phyloP scores from a whole-genome alignment of 1,140 invertebrate genomes.

The Megathymus violae region DNA sequence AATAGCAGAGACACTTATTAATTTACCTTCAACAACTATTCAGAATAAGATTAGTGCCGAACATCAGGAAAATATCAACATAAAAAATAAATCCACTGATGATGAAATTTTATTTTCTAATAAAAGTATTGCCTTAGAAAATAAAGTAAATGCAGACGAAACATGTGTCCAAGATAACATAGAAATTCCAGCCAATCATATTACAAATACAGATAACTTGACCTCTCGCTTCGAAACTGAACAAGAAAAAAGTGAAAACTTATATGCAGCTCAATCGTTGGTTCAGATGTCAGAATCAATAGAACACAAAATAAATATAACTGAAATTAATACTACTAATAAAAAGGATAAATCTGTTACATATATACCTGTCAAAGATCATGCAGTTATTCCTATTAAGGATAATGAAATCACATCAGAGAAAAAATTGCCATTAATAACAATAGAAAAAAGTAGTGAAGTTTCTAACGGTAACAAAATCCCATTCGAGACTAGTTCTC shows the following conservation, averaged over 20 bases:
- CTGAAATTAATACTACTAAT: constrained; percentile 50
- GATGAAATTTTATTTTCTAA: constrained; percentile 18
- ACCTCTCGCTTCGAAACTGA: constrained; percentile 70
- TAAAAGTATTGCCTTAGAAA: constrained; percentile 21
- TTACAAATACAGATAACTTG: constrained; percentile 51
- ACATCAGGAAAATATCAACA: constrained; percentile 37
- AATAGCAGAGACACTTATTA: constrained; percentile 78
- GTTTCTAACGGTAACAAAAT: constrained; percentile 40
- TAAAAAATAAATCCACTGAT: constrained; percentile 30
- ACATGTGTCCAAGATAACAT: constrained; percentile 31
- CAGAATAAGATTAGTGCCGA: constrained; percentile 56
- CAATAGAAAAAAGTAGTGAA: constrained; percentile 51
- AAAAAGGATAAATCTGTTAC: constrained; percentile 39
- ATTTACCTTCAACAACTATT: constrained; percentile 71
- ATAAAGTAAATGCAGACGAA: constrained; percentile 35
- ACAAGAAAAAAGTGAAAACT: constrained; percentile 77
- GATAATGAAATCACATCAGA: constrained; percentile 21
- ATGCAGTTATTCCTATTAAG: constrained; percentile 4
- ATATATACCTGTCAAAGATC: constrained; percentile 7
- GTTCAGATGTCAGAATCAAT: constrained; percentile 80
- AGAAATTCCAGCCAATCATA: constrained; percentile 32
- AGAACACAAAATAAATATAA: constrained; percentile 69
- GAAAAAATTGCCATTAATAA: constrained; percentile 48
- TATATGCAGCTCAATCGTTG: constrained; percentile 78
- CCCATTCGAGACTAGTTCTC: constrained; percentile 60